phyloP scores from a whole-genome alignment of 2,797 vertebrate species.

The Liasis olivaceus region DNA sequence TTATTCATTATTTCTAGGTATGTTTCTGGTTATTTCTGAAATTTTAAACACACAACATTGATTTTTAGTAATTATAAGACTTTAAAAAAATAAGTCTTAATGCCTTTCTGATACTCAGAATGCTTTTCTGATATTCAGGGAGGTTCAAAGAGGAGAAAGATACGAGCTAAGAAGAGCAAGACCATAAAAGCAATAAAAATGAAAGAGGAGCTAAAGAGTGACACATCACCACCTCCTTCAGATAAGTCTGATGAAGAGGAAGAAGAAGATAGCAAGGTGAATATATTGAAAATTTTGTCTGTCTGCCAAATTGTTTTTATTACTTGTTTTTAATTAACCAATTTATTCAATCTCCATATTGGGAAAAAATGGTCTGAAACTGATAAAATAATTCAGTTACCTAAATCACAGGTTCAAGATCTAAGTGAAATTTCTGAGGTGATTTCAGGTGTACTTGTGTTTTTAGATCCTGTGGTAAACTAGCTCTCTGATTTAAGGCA shows the following conservation, averaged over 20 bases:
- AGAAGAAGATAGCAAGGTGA: conserved; percentile 83
- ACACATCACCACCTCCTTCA: conserved; percentile 86
- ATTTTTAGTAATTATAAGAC: neutral
- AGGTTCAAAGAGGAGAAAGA: conserved; percentile 90
- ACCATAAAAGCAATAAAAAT: conserved; percentile 82
- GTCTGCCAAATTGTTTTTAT: neutral
- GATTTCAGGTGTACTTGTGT: neutral
- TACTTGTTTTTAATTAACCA: neutral
- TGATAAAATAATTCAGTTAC: neutral
- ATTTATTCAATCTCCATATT: neutral
- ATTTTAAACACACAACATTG: neutral
- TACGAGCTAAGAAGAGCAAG: conserved; percentile 91
- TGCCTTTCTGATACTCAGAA: conserved; percentile 42
- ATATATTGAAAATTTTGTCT: neutral
- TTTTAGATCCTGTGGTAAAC: neutral
- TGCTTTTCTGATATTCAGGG: conserved; percentile 75
- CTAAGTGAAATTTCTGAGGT: neutral
- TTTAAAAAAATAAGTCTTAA: neutral
- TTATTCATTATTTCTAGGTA: neutral
- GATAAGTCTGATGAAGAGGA: conserved; percentile 91
- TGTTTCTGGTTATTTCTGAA: neutral
- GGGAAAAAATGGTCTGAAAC: neutral
- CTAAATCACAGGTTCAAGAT: neutral
- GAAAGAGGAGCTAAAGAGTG: conserved; percentile 89
- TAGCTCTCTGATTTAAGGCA: neutral